These are phyloP conservation scores for Portevinia maculata DNA, from an alignment of 2,888 invertebrate genomes.

Conservation along the genomic window DNA sequence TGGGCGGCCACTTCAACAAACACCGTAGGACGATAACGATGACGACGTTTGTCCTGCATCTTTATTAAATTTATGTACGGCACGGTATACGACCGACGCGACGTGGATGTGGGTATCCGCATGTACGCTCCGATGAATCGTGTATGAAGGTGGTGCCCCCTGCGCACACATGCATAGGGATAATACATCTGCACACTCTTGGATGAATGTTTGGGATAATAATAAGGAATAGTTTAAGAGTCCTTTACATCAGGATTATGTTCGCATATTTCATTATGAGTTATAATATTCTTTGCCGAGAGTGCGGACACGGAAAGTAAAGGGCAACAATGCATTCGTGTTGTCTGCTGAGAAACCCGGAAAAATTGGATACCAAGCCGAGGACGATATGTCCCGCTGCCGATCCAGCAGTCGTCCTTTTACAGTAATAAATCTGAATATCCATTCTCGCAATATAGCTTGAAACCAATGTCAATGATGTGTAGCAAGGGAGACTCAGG, in stretches of 20 bases:
- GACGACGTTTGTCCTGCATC: slow-evolving; percentile 71
- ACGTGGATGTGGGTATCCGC: slow-evolving; percentile 35
- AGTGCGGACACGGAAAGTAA: slow-evolving; percentile 57
- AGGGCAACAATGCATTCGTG: slow-evolving; percentile 26
- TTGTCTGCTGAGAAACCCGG: slow-evolving; percentile 18
- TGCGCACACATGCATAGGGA: slow-evolving; percentile 6
- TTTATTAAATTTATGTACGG: slow-evolving; percentile 71
- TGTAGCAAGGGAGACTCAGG: slow-evolving; percentile 54
- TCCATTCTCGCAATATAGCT: slow-evolving; percentile 68
- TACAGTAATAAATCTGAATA: slow-evolving; percentile 70
- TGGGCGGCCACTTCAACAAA: slow-evolving; percentile 55
- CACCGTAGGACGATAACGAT: slow-evolving; percentile 34
- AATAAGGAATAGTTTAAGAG: slow-evolving; percentile 74
- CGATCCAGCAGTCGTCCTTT: slow-evolving; percentile 9
- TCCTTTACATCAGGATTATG: slow-evolving; percentile 74
- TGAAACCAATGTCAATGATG: slow-evolving; percentile 72
- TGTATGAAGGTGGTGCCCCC: neutral
- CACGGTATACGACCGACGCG: slow-evolving; percentile 8
- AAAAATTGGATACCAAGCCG: slow-evolving; percentile 45
- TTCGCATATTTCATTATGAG: slow-evolving; percentile 74
- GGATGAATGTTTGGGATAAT: slow-evolving; percentile 74
- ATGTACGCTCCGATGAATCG: slow-evolving; percentile 58
- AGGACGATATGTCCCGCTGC: neutral
- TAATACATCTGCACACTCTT: slow-evolving; percentile 59
- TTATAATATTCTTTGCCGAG: slow-evolving; percentile 70